Base-by-base conservation (phyloP, 2,113 vertebrate species). In the Equus przewalskii region DNA sequence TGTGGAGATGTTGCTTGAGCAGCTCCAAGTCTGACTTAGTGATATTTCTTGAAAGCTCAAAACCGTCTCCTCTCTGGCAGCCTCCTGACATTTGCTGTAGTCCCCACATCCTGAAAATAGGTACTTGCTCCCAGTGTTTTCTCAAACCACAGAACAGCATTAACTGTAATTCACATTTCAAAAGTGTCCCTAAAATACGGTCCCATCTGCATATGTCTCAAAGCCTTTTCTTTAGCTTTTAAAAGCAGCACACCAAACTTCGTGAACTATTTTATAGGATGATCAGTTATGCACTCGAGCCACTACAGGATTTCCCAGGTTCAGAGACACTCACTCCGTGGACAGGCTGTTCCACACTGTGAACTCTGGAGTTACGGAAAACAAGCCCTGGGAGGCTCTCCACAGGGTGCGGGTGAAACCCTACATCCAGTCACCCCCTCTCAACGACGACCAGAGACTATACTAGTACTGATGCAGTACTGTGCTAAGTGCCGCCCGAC, bases 81-180 rank as follows among this genome's bases (percentile, higher is more conserved):
- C 70, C 94, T 28, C 97, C 83, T 83, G 91, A 95, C 78, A 89
- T 88, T 96, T 91, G 2, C 51, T 97, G 97, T 80, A 87, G 9
- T 15, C 97, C 51, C 76, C 2, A 22, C 3, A 10, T 94, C 51
- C 85, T 96, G 72, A 98, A 98, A 98, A 98, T 33, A 98, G 97
- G 69, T 84, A 22, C 65, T 8, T 87, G 92, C 81, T 97, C 62
- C 70, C 18, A 91, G 96, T 85, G 88, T 80, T 88, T 97, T 88
- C 96, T 65, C 92, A 94, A 96, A 83, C 1, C 7, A 54, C 64
- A 97, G 80, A 89, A 94, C 80, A 64, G 78, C 67, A 91, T 69
- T 91, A 78, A 91, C 94, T 95, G 1, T 95, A 97, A 98, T 98
- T 98, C 98, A 80, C 96, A 98, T 98, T 87, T 98, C 72, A 98